A percentile compares a stretch with the other conserved stretches of the same genome.
These are phyloP conservation scores for Mobula birostris DNA, from an alignment of 2,113 vertebrate genomes.

Conservation along the genomic window DNA sequence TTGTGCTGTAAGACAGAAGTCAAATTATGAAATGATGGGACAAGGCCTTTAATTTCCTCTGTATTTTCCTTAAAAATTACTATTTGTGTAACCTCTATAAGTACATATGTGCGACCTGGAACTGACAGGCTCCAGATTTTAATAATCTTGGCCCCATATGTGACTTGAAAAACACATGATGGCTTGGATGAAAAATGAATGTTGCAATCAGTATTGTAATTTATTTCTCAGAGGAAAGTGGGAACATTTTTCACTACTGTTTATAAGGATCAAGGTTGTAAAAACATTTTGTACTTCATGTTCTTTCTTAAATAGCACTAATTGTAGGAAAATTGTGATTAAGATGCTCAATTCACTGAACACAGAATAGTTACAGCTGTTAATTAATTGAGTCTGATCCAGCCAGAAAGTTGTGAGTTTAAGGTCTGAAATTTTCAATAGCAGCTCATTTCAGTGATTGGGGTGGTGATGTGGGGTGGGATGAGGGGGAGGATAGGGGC, in stretches of 20 bases:
- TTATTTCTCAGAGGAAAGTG: slow-evolving; percentile 22
- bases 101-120: slow-evolving; percentile 22
- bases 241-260: slow-evolving; percentile 30
- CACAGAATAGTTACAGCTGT: not conserved
- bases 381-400: not conserved
- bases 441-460: not conserved
- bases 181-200: slow-evolving; percentile 26
- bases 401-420: not conserved
- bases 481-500: not conserved
- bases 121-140: slow-evolving; percentile 32
- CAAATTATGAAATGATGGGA: slow-evolving; percentile 28
- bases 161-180: slow-evolving; percentile 33
- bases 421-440: not conserved
- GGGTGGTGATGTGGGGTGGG: not conserved
- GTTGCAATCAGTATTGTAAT: slow-evolving; percentile 31
- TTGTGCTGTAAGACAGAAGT: slow-evolving; percentile 21
- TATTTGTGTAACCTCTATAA: slow-evolving; percentile 28
- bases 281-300: slow-evolving; percentile 17
- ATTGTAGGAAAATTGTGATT: slow-evolving; percentile 20
- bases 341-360: slow-evolving; percentile 5
- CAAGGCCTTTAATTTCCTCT: slow-evolving; percentile 19
- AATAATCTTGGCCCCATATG: slow-evolving; percentile 3
- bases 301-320: slow-evolving; percentile 32
- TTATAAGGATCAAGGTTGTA: slow-evolving; percentile 25
- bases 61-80: slow-evolving; percentile 25